A percentile compares a stretch with the other conserved stretches of the same genome.
These are phyloP conservation scores for Odontomachus brunneus DNA, from an alignment of 1,140 invertebrate genomes.

Conservation along the genomic window DNA sequence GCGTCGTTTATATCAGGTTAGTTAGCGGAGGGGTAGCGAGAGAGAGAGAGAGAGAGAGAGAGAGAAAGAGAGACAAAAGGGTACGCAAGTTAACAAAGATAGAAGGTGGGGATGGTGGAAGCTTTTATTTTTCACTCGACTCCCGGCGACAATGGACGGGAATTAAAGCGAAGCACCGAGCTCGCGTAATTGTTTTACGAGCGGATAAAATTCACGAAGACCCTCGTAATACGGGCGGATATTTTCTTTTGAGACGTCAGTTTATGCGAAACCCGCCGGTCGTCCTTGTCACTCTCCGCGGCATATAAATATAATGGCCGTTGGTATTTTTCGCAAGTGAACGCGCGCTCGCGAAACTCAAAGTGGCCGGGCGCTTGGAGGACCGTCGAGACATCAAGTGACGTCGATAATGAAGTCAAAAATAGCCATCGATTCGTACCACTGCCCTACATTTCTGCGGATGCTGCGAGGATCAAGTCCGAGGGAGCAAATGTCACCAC, in stretches of 20 bases:
- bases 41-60: neutral
- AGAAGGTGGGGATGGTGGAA: conserved; percentile 57
- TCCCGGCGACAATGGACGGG: conserved; percentile 64
- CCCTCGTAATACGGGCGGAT: conserved; percentile 21
- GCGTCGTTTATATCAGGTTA: conserved; percentile 23
- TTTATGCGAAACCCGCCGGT: conserved; percentile 23
- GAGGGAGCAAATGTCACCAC: neutral
- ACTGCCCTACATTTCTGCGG: conserved; percentile 32
- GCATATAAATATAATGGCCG: conserved; percentile 16
- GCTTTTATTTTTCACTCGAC: conserved; percentile 68
- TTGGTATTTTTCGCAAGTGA: conserved; percentile 32
- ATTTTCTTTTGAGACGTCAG: conserved; percentile 55
- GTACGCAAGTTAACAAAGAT: conserved; percentile 67
- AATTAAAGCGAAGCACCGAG: conserved; percentile 69
- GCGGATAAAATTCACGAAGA: conserved; percentile 69
- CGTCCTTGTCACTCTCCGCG: conserved; percentile 6
- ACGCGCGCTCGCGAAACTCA: conserved; percentile 1
- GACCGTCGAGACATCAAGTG: conserved; percentile 33
- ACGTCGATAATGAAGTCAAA: conserved; percentile 54
- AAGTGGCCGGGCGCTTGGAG: conserved; percentile 21
- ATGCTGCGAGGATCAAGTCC: conserved; percentile 19
- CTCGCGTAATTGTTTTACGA: conserved; percentile 73
- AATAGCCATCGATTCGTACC: conserved; percentile 54
- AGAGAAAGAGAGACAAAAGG: neutral
- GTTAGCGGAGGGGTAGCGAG: too few species aligned